A percentile compares a stretch with the other conserved stretches of the same genome.
Evolutionary conservation across 2,888 invertebrate species (phyloP).

Genomic region (Brenthis ino): DNA sequence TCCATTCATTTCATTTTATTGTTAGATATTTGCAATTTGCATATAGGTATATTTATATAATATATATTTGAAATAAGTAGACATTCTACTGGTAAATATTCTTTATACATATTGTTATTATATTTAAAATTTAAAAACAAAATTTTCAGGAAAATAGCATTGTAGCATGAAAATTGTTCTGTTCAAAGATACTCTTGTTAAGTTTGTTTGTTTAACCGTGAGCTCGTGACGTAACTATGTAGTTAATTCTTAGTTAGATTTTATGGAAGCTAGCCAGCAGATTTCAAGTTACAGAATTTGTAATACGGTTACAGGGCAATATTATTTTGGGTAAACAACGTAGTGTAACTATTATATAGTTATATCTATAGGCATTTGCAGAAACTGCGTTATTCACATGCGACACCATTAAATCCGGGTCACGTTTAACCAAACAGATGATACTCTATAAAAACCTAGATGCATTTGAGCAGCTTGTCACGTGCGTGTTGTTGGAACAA

Average conservation of each 20-base stretch:
- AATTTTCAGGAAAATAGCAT: neutral
- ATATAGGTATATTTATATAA: neutral
- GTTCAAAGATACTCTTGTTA: neutral
- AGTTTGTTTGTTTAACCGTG: constrained; percentile 20
- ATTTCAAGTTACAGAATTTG: constrained; percentile 38
- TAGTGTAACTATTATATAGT: neutral
- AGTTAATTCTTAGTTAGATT: constrained; percentile 34
- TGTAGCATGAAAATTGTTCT: neutral
- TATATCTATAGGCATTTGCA: constrained; percentile 1
- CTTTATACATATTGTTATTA: neutral
- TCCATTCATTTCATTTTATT: neutral
- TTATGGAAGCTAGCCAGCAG: constrained; percentile 41
- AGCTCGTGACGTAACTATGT: constrained; percentile 23
- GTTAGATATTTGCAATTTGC: neutral
- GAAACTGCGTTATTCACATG: constrained; percentile 29
- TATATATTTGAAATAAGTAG: neutral
- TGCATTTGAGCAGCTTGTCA: constrained; percentile 18
- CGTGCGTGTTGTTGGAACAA: neutral
- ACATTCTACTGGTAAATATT: neutral
- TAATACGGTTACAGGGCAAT: constrained; percentile 39
- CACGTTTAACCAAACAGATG: constrained; percentile 26
- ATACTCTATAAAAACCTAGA: constrained; percentile 20
- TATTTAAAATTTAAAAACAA: neutral
- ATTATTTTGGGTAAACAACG: constrained; percentile 29
- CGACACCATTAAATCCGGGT: constrained; percentile 30